Evolutionary conservation across 1,140 invertebrate species (phyloP), one percentile per base, ranked within the genome.

Genomic region (Neodiprion virginianus): DNA sequence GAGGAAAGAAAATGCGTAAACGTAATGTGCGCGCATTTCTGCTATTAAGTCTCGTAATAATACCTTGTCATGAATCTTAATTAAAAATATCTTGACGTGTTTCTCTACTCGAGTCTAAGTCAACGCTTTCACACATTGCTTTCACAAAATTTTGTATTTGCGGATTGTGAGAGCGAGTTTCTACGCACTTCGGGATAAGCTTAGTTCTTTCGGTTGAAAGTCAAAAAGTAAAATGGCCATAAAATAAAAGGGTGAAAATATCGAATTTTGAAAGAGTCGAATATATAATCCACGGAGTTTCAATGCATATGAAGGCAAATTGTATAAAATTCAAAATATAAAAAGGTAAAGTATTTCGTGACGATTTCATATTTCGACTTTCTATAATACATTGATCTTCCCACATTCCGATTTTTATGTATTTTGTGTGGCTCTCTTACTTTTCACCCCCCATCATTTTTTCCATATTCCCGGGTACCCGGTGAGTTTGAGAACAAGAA

Each of bases 41-140:
- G n/a, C 50, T n/a, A 2, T 53, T 53, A 53, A 10, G 1, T 2
- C 50, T 53, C 50, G 50, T 53, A 14, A 53, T 53, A 11, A 53
- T n/a, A 53, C 50, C 10, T 53, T 53, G 50, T 53, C 50, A 53
- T 53, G n/a, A 53, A 61, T 14, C 53, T 61, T 61, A 12, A 61
- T 61, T 61, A 61, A 61, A 61, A 7, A 12, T 61, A 61, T 61
- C 53, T 61, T 61, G 53, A 61, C 53, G n/a, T 61, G 53, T 61
- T 14, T 61, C 53, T 14, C 53, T 14, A 61, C 53, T 61, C 53
- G 11, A 61, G 53, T 61, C 4, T 11, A 17, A 12, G 3, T 61
- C 53, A 53, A 53, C 50, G 14, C 50, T 53, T 14, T 53, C 50
- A 53, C 50, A 53, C 1, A 53, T 53, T 21, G 17, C 17, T 21